Percentiles rank a stretch among this genome's conserved stretches.
These are phyloP conservation scores for Macropus fuliginosus DNA, from an alignment of 2,797 vertebrate species.

Conservation along the genomic window DNA sequence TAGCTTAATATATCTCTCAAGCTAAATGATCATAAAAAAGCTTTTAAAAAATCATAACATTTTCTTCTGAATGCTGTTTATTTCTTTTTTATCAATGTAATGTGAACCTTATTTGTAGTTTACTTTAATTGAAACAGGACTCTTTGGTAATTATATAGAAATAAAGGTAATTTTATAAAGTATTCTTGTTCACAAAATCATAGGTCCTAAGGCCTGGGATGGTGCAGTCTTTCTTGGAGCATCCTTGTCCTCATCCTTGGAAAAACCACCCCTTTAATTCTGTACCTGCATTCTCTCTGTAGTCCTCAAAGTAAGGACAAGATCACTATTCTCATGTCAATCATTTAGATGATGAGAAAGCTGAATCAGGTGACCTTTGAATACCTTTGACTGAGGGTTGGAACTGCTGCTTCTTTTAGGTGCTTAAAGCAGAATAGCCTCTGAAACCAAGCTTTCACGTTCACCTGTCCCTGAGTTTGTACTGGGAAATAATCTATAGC, in stretches of 20 bases:
- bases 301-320: neutral
- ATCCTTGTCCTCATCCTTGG: neutral
- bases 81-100: constrained; percentile 3
- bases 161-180: neutral
- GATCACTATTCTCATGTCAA: neutral
- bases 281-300: neutral
- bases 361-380: neutral
- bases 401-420: neutral
- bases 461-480: constrained; percentile 8
- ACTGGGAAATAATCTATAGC: neutral
- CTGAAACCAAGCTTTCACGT: neutral
- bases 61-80: constrained; percentile 1
- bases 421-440: neutral
- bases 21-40: constrained; percentile 4
- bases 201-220: neutral
- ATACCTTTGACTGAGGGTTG: neutral
- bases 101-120: constrained; percentile 7
- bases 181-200: neutral
- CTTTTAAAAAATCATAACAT: constrained; percentile 11
- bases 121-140: neutral
- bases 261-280: neutral
- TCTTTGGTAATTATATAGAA: constrained; percentile 22
- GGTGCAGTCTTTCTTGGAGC: neutral
- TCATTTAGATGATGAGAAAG: neutral
- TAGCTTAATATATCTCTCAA: neutral